Percentiles rank a stretch among this genome's conserved stretches.
Conservation (phyloP, 2,113 vertebrate genomes). For the Bubo bubo region DNA sequence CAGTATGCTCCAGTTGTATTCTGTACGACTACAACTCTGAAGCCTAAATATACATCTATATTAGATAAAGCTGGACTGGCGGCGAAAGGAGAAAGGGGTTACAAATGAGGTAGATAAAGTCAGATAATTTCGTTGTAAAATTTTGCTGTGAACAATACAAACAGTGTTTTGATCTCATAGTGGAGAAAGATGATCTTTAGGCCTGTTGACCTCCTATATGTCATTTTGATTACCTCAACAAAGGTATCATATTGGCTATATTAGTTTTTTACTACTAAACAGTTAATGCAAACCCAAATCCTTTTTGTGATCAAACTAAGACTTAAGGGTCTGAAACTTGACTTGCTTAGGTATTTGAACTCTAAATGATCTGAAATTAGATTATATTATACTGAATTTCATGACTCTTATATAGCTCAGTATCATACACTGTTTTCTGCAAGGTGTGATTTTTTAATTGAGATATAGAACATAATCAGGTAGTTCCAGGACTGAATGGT, state of each 20-base stretch:
- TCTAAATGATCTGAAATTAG: background rate
- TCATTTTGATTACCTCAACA: background rate
- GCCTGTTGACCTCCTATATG: background rate
- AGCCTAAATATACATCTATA: background rate
- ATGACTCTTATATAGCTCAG: background rate
- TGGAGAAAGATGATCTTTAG: background rate
- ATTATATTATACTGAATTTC: background rate
- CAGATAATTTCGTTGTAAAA: background rate
- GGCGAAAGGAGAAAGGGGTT: background rate
- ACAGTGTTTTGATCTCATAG: background rate
- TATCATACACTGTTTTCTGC: background rate
- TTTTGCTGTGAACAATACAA: background rate
- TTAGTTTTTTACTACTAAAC: background rate
- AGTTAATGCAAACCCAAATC: background rate
- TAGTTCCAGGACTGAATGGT: background rate
- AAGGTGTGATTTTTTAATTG: background rate
- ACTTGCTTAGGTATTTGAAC: background rate
- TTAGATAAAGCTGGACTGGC: background rate
- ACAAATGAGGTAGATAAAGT: background rate
- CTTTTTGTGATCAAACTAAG: background rate
- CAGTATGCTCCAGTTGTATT: background rate
- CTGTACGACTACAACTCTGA: background rate
- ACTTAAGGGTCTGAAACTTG: background rate
- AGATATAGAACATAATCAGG: background rate
- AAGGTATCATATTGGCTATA: background rate